These are phyloP conservation scores for Fulmarus glacialis DNA, from an alignment of 2,113 vertebrate genomes.

Conservation along the genomic window DNA sequence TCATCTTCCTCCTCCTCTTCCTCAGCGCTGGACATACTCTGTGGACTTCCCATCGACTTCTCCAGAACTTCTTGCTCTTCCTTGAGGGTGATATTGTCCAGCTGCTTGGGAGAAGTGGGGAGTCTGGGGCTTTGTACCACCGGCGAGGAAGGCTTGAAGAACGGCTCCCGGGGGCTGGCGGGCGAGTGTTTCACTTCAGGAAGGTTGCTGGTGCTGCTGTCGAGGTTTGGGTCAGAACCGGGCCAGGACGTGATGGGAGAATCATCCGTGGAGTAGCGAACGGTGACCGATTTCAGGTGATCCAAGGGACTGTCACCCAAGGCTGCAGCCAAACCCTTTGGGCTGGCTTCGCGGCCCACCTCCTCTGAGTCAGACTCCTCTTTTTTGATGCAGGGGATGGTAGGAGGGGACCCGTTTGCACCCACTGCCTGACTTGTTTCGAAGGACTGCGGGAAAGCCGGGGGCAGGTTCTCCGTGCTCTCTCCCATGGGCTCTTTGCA, in stretches of 20 bases:
- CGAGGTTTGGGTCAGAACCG: rapidly evolving
- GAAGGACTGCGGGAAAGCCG: neutral
- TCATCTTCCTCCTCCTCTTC: slow-evolving; percentile 74
- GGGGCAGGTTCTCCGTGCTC: neutral
- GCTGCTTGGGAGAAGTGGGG: slow-evolving; percentile 7
- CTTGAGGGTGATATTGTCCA: slow-evolving; percentile 17
- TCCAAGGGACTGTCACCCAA: neutral
- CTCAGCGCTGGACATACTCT: slow-evolving; percentile 70
- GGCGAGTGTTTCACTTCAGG: neutral
- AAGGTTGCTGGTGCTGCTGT: neutral
- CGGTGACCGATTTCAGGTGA: neutral
- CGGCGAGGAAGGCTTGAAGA: neutral
- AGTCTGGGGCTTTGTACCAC: neutral
- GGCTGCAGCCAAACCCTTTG: neutral
- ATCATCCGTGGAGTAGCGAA: neutral
- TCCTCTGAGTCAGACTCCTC: slow-evolving; percentile 39
- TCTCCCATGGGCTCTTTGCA: neutral
- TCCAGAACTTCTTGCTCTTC: slow-evolving; percentile 57
- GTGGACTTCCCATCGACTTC: slow-evolving; percentile 6
- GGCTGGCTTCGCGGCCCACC: neutral
- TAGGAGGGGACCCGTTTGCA: rapidly evolving
- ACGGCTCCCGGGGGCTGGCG: neutral
- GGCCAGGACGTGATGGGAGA: neutral
- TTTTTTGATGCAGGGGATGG: neutral
- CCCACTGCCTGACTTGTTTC: neutral